Base-by-base conservation (phyloP, 2,888 invertebrate species). In the Epinotia nisella region DNA sequence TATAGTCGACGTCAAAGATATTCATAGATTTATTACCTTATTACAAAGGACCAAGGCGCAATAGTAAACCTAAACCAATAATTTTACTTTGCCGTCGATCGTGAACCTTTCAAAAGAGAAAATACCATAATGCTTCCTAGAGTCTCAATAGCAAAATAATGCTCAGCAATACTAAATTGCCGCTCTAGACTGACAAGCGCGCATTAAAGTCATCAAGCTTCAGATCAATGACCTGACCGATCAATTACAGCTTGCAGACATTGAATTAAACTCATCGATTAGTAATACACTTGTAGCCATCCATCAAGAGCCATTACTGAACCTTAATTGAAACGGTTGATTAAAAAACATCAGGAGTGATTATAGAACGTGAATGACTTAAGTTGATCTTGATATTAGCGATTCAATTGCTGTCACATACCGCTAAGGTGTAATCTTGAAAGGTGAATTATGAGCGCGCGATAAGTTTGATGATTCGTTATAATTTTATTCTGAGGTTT, bases 401-500 rank as follows among this genome's bases (percentile, higher is more conserved):
- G 9, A 24, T 41, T 56, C 41, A 66, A 39, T 55, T 41, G 29
- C 60, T 59, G 29, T 71, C 55, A 45, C 56, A 35, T 45, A 66
- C 45, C 41, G 49, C 66, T 41, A 55, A 55, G 39, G 13, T 19
- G 55, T 67, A 24, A 68, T 62, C 24, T 61, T 41, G 21, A 60
- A 53, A 21, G 5, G 53, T 60, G 60, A 71, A 41, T 66, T 53
- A 71, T 64, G 19, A 56, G 21, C 64, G 56, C 35, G 24, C 17
- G 69, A 15, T 45, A n/a, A 55, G 45, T 24, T 55, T 35, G 19
- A 55, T 56, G 67, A 68, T 68, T 56, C 56, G 39, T 68, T 56
- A 60, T 67, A 49, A 68, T 72, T 72, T 61, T 61, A 67, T 68
- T 62, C 67, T 68, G 15, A 35, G 13, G n/a, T 62, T 49, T 68